Base-by-base conservation (phyloP, 2,888 invertebrate genomes). In the Apamea monoglypha region DNA sequence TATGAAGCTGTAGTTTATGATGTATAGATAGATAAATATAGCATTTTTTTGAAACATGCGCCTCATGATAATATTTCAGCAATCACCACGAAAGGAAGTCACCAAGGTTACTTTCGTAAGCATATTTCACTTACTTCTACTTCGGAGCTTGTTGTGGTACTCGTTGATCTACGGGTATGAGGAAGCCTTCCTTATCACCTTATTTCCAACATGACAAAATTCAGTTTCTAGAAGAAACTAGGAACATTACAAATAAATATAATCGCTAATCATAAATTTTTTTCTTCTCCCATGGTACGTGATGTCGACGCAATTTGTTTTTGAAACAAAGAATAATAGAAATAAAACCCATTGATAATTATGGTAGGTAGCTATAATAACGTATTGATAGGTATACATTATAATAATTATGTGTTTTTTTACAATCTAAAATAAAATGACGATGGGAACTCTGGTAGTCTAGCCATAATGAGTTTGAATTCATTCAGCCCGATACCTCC, bases 371-470 rank as follows among this genome's bases (percentile, higher is more conserved):
- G 14, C 21, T 36, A 1, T 50, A 50, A 16, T 36, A 56, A 14
- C 21, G 12, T 36, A 68, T 56, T 77, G 61, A 36, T 36, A 50
- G 12, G 18, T 47, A 32, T 18, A 47, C 32, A 70, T 63, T 1
- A 8, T 61, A 61, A 29, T 72, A 29, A 25, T 16, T 6, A 21
- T 2, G 18, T 21, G 32, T 12, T 12, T n/a, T 72, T 81, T 93
- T 94, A 97, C 77, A 97, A 90, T 91, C 97, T 96, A 88, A 98
- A 97, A 89, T 97, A 97, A 92, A 98, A 98, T 0, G 97, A 96
- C 66, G 96, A 94, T 21, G 95, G 90, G 91, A 98, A 98, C 89
- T 98, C 98, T 0, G 97, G 97, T 91, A 98, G 97, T 93, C 97
- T 97, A 5, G 97, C 93, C 86, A 98, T 95, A 2, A 97, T 97